Evolutionary conservation across 2,888 invertebrate species (phyloP), one percentile per base, ranked within the genome.

Genomic region (Acleris laterana): DNA sequence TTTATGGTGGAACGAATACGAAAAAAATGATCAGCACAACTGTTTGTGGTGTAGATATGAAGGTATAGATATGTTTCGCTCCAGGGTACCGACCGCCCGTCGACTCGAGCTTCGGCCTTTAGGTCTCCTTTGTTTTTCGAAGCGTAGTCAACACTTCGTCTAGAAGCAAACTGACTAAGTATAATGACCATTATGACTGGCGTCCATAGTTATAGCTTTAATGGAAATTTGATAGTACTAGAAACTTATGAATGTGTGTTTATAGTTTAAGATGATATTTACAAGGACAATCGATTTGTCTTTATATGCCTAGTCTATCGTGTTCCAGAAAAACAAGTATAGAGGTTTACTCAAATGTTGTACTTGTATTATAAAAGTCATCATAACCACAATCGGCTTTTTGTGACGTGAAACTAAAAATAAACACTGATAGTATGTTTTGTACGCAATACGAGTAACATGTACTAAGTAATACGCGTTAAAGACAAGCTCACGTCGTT

Each of bases 71-170:
- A 46, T 17, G 46, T 16, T 46, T 70, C 86, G 71, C 88, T 63
- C 77, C 77, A 77, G 88, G 89, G 84, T 70, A 83, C 70, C 78
- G 81, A 74, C 85, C 82, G 77, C 90, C 88, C 81, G 88, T 80
- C 68, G 89, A 4, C 83, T 61, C 76, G 77, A 28, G 50, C 62
- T 48, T 20, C 19, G 60, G 60, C 42, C 44, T 60, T 55, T 44
- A 52, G 48, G 50, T 60, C 53, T 55, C 55, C 60, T 65, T 65
- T 65, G 65, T 65, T 65, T 65, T 55, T 44, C 55, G 48, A 55
- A 62, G 48, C 49, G n/a, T 61, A 55, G 88, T 88, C 88, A 82
- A 83, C 87, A 87, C 86, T 81, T 60, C 58, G 50, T 65, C 61
- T 65, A 55, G 62, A 57, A 57, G 63, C 53, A 68, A 68, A 70